Base-by-base conservation (phyloP, 2,888 invertebrate genomes). In the Hybos culiciformis region DNA sequence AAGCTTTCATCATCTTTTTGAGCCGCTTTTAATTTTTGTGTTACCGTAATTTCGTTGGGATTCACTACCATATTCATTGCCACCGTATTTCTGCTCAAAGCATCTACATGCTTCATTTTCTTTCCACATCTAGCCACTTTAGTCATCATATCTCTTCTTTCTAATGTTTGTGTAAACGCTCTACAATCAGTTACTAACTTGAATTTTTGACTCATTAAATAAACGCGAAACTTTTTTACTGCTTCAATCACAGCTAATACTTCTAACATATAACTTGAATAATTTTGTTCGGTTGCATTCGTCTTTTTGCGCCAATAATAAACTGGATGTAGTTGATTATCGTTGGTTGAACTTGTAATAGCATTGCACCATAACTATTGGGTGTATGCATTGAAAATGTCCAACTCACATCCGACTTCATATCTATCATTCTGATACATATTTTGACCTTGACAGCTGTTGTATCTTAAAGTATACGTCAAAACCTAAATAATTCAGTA, bases 221-320 rank as follows among this genome's bases (percentile, higher is more conserved):
- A 55, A 18, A 52, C 43, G 3, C 53, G 34, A 36, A 53, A 55
- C 29, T 51, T 54, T 21, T 49, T 49, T 9, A 54, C 17, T 2
- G 52, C 50, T 19, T 44, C 33, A 3, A 46, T 37, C 5, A 46
- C 39, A 3, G 43, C 47, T 36, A 41, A 23, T 1, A 42, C 43
- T 37, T 47, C 47, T 5, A 46, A 5, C 34, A 42, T 38, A 4
- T 46, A 49, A 15, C 33, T 41, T 2, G 36, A 33, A 17, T 45
- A 42, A 9, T 31, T 51, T 34, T 34, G 19, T 14, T 19, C 12
- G 9, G 14, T 9, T 11, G 11, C 19, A 19, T 9, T 34, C 9
- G 19, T 34, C 3, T 34, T 19, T 44, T 37, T 44, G 12, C 34
- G 18, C 5, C 18, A 17, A n/a, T 34, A 34, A 9, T 34, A 34